Base-by-base conservation (phyloP, 37 sponge, comb jelly and placozoan genomes). In the Halichondria panicea region DNA sequence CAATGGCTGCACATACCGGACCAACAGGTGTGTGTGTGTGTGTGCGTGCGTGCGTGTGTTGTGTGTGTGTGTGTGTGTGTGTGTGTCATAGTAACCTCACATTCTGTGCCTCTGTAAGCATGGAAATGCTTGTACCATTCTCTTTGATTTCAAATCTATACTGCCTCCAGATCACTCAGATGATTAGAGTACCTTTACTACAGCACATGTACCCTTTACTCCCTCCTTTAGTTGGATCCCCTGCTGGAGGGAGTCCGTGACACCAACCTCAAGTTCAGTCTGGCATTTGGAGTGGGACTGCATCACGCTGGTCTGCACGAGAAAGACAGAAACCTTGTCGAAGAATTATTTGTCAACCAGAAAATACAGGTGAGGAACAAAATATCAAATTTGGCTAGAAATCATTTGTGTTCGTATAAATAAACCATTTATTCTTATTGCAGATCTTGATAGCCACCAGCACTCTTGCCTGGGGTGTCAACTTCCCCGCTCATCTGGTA, bases 381-480 rank as follows among this genome's bases (percentile, higher is more conserved):
- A 7, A 72, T 1, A 7, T 19, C 11, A 18, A 11, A 48, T 18
- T 48, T 15, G 15, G 15, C 52, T 48, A 15, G 15, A 18, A 11
- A 48, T 48, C 52, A 15, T 48, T 48, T 18, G 52, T 15, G 15
- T 48, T 18, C 15, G 52, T 48, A 45, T 52, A 30, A 25, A 31
- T 43, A n/a, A 3, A 19, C 15, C 4, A 30, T 19, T 21, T 54
- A 37, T n/a, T n/a, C n/a, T n/a, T n/a, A n/a, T n/a, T 66, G 11
- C 78, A 97, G 92, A 73, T 98, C 22, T 77, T 98, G 27, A 87
- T 98, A 36, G 96, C 96, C 21, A 98, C 99, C 40, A 81, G 86
- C 31, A 98, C 99, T 1, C 73, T 98, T 5, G 99, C 99, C 4
- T 98, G 99, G 99, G 99, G 99, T 4, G 99, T 98, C 45, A 98